Conservation (phyloP, 2,888 invertebrate genomes). For the Lycocerus yunnanus region DNA sequence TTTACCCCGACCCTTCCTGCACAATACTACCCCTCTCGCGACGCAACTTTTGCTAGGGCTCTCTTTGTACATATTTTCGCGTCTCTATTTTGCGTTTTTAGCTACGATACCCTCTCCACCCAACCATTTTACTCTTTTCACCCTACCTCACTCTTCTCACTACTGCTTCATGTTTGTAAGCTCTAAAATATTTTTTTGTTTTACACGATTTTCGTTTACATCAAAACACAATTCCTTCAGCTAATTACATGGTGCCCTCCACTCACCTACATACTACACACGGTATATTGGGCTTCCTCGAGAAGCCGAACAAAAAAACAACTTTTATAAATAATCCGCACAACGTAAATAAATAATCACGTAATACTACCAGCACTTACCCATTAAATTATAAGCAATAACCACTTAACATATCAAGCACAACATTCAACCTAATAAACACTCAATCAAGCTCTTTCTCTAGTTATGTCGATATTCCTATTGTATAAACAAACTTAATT, state of each 20-base stretch:
- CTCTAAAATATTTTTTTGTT: conserved; percentile 21
- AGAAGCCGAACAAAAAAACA: no score
- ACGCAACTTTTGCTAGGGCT: conserved; percentile 39
- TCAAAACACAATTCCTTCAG: background rate
- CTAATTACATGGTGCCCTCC: background rate
- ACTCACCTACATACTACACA: no score
- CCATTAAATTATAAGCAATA: background rate
- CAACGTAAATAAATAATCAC: background rate
- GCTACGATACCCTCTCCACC: conserved; percentile 28
- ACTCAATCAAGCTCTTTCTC: background rate
- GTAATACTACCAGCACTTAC: background rate
- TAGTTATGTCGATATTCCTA: background rate
- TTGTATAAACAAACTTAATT: background rate
- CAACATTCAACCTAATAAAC: background rate
- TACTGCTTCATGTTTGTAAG: conserved; percentile 15
- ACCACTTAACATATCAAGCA: background rate
- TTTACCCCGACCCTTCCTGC: conserved; percentile 53
- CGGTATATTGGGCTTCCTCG: no score
- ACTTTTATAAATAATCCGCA: background rate
- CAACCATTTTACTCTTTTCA: conserved; percentile 23
- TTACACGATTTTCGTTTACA: background rate
- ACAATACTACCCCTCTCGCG: conserved; percentile 40
- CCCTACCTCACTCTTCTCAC: conserved; percentile 3
- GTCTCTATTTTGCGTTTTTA: conserved; percentile 40
- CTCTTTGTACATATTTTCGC: conserved; percentile 38